Conservation (phyloP, 2,888 invertebrate species). For the Pemphredon lugubris region DNA sequence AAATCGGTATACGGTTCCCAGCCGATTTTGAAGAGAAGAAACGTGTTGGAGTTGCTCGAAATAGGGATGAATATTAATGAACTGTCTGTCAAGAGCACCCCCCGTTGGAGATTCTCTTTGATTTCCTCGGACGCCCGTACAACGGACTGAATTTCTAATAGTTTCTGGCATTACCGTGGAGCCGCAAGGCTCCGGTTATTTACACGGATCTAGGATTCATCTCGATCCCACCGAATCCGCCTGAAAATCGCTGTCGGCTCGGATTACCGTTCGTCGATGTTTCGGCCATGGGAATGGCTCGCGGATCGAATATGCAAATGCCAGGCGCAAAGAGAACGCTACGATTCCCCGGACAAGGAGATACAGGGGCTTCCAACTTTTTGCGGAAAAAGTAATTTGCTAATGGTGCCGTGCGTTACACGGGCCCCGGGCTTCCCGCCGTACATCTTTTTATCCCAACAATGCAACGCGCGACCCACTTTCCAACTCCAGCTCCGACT, state of each 20-base stretch:
- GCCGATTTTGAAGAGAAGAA: constrained; percentile 39
- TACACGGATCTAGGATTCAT: too few relatives aligned
- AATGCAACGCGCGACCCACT: neutral
- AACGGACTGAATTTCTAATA: constrained; percentile 31
- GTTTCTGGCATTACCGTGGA: too few relatives aligned
- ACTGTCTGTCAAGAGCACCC: neutral
- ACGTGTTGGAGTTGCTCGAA: constrained; percentile 21
- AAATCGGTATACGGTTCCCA: constrained; percentile 42
- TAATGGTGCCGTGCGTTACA: neutral
- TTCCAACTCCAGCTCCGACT: too few relatives aligned
- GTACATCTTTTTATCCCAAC: neutral
- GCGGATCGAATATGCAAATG: neutral
- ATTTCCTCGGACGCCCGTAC: constrained; percentile 23
- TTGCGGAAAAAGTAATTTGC: constrained; percentile 5
- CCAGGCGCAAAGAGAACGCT: neutral
- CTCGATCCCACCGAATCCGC: neutral
- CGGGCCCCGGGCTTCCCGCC: neutral
- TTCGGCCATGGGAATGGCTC: neutral
- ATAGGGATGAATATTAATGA: constrained; percentile 59
- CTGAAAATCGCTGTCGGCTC: constrained; percentile 6
- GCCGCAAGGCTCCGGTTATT: too few relatives aligned
- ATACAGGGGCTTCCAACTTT: neutral
- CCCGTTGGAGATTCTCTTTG: neutral
- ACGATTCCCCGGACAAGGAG: neutral
- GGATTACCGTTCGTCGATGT: constrained; percentile 18